Conservation (phyloP, 2,797 vertebrate genomes). For the Tapirus indicus region DNA sequence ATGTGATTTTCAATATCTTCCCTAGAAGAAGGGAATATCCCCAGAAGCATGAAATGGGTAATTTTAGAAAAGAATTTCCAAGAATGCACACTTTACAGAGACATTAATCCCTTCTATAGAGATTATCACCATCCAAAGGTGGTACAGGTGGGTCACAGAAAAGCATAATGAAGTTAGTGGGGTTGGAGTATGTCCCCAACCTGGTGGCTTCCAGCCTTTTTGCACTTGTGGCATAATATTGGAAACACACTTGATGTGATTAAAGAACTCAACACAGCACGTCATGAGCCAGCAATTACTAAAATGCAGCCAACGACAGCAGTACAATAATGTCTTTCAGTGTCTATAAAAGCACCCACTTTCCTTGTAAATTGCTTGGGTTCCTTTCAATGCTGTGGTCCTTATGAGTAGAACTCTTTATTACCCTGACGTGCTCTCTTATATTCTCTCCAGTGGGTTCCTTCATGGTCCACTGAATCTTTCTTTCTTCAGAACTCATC, state of each 20-base stretch:
- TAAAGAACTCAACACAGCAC: not conserved
- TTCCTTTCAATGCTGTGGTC: not conserved
- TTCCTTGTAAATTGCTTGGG: not conserved
- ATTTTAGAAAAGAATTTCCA: constrained; percentile 28
- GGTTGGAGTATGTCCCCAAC: not conserved
- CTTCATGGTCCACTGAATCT: not conserved
- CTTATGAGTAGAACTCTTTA: not conserved
- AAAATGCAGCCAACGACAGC: not conserved
- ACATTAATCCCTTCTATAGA: not conserved
- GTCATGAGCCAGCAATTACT: not conserved
- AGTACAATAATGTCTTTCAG: not conserved
- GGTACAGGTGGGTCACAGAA: not conserved
- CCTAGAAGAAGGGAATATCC: not conserved
- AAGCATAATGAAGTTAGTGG: not conserved
- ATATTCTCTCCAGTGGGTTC: not conserved
- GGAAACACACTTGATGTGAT: not conserved
- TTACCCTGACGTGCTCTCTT: not conserved
- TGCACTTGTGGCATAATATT: not conserved
- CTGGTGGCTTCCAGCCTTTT: not conserved
- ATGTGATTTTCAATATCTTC: not conserved
- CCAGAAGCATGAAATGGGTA: not conserved
- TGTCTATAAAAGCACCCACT: not conserved
- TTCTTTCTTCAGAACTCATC: not conserved
- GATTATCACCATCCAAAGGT: not conserved
- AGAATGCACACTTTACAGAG: not conserved